Base-by-base conservation (phyloP, 1,140 invertebrate species). In the Drosophila ficusphila region DNA sequence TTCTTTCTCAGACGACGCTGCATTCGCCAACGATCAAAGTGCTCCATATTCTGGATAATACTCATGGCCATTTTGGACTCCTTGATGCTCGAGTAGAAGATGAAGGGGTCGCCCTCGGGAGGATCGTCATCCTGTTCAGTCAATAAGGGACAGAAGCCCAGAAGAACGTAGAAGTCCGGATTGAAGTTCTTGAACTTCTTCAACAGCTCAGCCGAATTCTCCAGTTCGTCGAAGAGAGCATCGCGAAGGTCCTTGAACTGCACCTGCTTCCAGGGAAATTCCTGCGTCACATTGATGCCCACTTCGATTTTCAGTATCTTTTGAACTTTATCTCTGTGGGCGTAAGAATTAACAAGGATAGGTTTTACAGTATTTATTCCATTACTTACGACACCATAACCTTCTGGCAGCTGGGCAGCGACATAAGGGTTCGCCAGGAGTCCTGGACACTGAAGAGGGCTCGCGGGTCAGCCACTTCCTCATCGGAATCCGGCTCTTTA, bases 211-310 rank as follows among this genome's bases (percentile, higher is more conserved):
- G 93, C 91, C 5, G 93, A 90, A 6, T 92, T 75, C 19, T 89
- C 75, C 14, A 89, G 23, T 21, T 93, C 92, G 0, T 92, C 83
- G 29, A 93, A 83, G 1, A 94, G 74, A 38, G 93, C 92, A 52
- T 96, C 94, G 34, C 94, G 91, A 5, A 96, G 92, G 25, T 93
- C 89, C 42, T 93, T 92, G 89, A 94, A 96, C 4, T 91, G 92
- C 0, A 96, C 90, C 52, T 92, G 92, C 44, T 94, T 94, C 95
- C 95, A 96, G 1, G 95, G 95, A 83, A 93, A 94, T 89, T 96
- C 95, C 8, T 94, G 93, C 0, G 94, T 95, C 0, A 96, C 93
- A 78, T 94, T 92, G 1, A 90, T 65, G 11, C 93, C 93, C 46
- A 94, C 90, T 9, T 92, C 79, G 21, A 93, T 90, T 62, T 93